A percentile compares a stretch with the other conserved stretches of the same genome.
phyloP scores from a whole-genome alignment of 1,140 invertebrate species.

The Drosophila persimilis region DNA sequence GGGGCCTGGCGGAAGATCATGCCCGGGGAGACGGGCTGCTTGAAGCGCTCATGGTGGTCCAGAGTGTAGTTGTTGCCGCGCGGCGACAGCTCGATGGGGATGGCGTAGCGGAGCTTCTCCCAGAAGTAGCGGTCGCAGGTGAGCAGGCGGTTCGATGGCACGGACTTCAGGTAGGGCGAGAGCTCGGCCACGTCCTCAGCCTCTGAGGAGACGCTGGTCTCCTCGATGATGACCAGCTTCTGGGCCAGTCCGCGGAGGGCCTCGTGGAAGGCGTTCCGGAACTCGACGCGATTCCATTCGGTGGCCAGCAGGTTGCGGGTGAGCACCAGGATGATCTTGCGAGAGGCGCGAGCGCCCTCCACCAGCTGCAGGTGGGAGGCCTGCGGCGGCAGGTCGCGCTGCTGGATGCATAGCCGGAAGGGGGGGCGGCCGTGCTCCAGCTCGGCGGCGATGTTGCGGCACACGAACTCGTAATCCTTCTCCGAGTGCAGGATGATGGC shows the following conservation, averaged over 20 bases:
- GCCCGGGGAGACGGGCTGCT: slow-evolving; percentile 82
- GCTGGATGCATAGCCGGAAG: slow-evolving; percentile 94
- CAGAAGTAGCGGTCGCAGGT: slow-evolving; percentile 96
- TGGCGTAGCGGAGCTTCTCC: slow-evolving; percentile 94
- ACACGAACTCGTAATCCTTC: slow-evolving; percentile 95
- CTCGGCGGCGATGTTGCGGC: slow-evolving; percentile 91
- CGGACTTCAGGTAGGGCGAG: slow-evolving; percentile 93
- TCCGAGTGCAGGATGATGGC: slow-evolving; percentile 96
- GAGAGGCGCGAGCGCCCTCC: slow-evolving; percentile 93
- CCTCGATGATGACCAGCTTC: slow-evolving; percentile 94
- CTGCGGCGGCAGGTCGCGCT: slow-evolving; percentile 90
- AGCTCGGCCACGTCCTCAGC: slow-evolving; percentile 94
- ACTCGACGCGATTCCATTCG: slow-evolving; percentile 93
- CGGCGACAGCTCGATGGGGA: slow-evolving; percentile 87
- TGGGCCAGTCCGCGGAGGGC: slow-evolving; percentile 91
- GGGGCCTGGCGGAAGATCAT: slow-evolving; percentile 81
- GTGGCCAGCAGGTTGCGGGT: slow-evolving; percentile 93
- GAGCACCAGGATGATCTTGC: slow-evolving; percentile 90
- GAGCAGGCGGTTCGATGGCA: slow-evolving; percentile 89
- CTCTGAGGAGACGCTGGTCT: slow-evolving; percentile 90
- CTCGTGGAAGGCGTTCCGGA: slow-evolving; percentile 92
- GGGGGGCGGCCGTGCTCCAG: slow-evolving; percentile 89
- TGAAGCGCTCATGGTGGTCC: slow-evolving; percentile 83
- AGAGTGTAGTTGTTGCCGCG: slow-evolving; percentile 84
- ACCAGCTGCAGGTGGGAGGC: slow-evolving; percentile 90